Evolutionary conservation across 2,888 invertebrate species (phyloP).

Genomic region (Phalera bucephala): DNA sequence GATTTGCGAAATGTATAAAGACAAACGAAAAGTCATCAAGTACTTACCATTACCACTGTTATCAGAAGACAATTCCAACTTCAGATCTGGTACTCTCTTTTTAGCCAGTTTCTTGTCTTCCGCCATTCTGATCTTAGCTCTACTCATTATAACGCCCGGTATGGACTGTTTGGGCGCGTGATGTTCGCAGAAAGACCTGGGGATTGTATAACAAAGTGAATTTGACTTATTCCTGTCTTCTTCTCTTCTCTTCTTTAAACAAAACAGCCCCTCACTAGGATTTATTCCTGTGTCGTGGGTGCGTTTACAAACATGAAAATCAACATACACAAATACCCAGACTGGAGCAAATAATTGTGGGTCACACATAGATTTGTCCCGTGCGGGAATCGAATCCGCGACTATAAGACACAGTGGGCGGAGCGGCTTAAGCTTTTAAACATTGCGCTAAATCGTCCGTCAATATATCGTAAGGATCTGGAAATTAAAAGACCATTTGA

Average conservation of each 20-base stretch:
- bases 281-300: neutral
- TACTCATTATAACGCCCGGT: conserved; percentile 48
- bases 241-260: no score
- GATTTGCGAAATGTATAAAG: no score
- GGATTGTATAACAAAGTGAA: conserved; percentile 2
- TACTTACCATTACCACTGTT: conserved; percentile 16
- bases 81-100: conserved; percentile 8
- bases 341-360: conserved; percentile 1
- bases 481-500: no score
- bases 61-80: conserved; percentile 12
- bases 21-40: neutral
- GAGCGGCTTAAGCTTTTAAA: no score
- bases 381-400: no score
- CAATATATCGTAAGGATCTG: neutral
- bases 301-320: no score
- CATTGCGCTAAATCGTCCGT: no score
- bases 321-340: no score
- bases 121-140: conserved; percentile 39
- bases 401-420: neutral
- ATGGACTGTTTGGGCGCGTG: conserved; percentile 84
- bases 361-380: neutral
- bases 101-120: conserved; percentile 20
- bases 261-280: conserved; percentile 1
- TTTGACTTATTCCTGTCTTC: no score
- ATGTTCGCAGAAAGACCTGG: conserved; percentile 84